These are phyloP conservation scores for Apoda limacodes DNA, from an alignment of 2,888 invertebrate genomes.

Conservation along the genomic window DNA sequence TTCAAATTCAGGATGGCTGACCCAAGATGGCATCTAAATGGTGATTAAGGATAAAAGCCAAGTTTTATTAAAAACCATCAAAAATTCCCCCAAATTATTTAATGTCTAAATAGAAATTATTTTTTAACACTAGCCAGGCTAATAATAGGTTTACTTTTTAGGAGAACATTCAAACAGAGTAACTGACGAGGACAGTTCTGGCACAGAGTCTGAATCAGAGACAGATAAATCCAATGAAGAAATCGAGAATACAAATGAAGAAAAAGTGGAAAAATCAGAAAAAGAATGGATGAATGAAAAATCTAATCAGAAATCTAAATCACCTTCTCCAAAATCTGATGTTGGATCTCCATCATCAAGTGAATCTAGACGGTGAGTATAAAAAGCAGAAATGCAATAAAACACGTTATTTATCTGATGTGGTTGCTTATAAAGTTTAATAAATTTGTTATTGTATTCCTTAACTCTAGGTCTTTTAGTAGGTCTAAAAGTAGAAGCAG, in stretches of 20 bases:
- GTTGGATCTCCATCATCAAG: constrained; percentile 44
- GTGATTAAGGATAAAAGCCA: no score
- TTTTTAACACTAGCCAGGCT: no score
- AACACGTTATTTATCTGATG: no score
- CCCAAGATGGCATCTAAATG: no score
- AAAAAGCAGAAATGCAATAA: no score
- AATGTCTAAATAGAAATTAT: no score
- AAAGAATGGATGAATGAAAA: constrained; percentile 37
- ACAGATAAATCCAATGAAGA: constrained; percentile 48
- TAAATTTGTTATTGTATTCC: neutral
- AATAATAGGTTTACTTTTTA: no score
- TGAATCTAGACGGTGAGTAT: constrained; percentile 44
- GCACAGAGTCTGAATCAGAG: constrained; percentile 43
- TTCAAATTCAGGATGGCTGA: no score
- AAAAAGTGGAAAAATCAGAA: constrained; percentile 34
- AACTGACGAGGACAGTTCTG: constrained; percentile 58
- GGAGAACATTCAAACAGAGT: constrained; percentile 62
- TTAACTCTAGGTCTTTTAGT: constrained; percentile 46
- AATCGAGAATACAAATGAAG: constrained; percentile 46
- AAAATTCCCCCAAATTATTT: no score
- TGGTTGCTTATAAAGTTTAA: no score
- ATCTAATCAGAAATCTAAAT: constrained; percentile 37
- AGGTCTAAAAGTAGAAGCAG: constrained; percentile 62
- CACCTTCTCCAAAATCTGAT: constrained; percentile 41
- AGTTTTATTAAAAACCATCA: no score